Percentiles rank a stretch among this genome's conserved stretches.
Conservation (phyloP, 2,113 vertebrate species). For the Tachysurus fulvidraco region DNA sequence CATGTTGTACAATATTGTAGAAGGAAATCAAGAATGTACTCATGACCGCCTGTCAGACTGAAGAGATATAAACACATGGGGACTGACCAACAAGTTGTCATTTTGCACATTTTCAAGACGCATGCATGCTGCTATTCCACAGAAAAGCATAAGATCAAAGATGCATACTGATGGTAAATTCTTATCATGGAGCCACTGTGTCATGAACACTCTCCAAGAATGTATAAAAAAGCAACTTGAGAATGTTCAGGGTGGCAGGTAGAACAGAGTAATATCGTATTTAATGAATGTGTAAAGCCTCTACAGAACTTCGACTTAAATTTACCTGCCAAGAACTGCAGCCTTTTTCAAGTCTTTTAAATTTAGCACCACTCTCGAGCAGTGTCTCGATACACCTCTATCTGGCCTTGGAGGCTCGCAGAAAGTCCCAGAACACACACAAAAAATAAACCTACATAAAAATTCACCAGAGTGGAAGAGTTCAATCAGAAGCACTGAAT, state of each 20-base stretch:
- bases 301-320: not conserved
- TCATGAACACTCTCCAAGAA: not conserved
- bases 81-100: conserved; percentile 46
- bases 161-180: conserved; percentile 20
- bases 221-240: conserved; percentile 18
- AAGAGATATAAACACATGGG: conserved; percentile 35
- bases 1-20: conserved; percentile 36
- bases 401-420: conserved; percentile 56
- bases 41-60: not conserved
- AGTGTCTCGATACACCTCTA: conserved; percentile 62
- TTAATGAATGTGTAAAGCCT: not conserved
- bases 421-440: conserved; percentile 54
- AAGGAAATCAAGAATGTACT: conserved; percentile 34
- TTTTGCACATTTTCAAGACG: conserved; percentile 30
- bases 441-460: conserved; percentile 58
- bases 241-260: conserved; percentile 10
- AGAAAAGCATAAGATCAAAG: conserved; percentile 48
- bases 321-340: not conserved
- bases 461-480: conserved; percentile 64
- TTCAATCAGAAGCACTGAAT: conserved; percentile 61
- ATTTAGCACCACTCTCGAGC: conserved; percentile 70
- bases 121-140: conserved; percentile 56
- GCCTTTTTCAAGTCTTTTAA: conserved; percentile 61
- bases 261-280: conserved; percentile 8
- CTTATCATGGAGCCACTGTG: not conserved